Evolutionary conservation across 1,140 invertebrate genomes (phyloP), one percentile per base, ranked within the genome.

Genomic region (Formica exsecta): DNA sequence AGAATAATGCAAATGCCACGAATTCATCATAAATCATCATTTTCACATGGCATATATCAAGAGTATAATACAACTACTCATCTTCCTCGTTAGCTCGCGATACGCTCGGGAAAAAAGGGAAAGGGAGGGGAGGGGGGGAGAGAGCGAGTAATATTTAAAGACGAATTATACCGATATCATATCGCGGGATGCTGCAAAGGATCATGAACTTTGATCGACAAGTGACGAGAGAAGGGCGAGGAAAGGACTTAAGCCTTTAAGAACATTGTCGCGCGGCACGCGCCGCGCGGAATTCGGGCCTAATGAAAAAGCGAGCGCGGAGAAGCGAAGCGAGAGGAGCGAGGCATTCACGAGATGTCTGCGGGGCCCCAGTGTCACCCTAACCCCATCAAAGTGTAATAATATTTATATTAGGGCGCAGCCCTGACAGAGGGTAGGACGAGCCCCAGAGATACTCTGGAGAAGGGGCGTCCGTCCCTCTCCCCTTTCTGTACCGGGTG

Each of bases 321-420:
- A 66, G 86, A 86, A 86, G 51, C 85, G 73, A 68, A 44, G 57
- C 66, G 51, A 32, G 44, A 32, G 71, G 54, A 76, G 57, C 25
- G 61, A 64, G 88, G 85, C 89, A 88, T 88, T 68, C 83, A 88
- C 68, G 87, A 79, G 77, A 62, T 91, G 73, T 91, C 84, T 80
- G 90, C 48, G 90, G 89, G 84, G 87, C 70, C 92, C 92, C 36
- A 93, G 92, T 94, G 93, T 94, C 94, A 94, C 93, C 92, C 92
- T 94, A 94, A 95, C 94, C 94, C 94, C 91, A 95, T 95, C 94
- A 94, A 95, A 94, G 92, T 95, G 93, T 95, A 95, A 95, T 95
- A 95, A 95, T 95, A 95, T 95, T 95, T 95, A 95, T 95, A 95
- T 95, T 94, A 95, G 94, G 94, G 94, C 89, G 93, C 92, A 92